Conservation (phyloP, 2,797 vertebrate genomes). For the Psittacula echo region DNA sequence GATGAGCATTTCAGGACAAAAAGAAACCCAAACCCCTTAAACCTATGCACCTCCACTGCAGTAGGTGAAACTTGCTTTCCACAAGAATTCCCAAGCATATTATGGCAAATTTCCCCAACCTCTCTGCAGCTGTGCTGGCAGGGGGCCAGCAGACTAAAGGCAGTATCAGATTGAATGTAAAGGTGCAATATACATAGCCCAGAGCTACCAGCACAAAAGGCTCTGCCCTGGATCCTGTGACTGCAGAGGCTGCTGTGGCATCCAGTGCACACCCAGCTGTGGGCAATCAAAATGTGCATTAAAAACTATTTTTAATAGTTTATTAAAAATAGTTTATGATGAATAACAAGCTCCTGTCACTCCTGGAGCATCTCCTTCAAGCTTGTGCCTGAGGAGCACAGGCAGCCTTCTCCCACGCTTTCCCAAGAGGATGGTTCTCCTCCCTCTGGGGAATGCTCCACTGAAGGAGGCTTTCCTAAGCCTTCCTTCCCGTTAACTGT, state of each 20-base stretch:
- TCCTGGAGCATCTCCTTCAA: not conserved
- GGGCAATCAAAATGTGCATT: not conserved
- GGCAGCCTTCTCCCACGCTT: not conserved
- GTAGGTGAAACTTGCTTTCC: constrained; percentile 52
- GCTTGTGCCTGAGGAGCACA: not conserved
- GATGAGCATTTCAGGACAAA: constrained; percentile 20
- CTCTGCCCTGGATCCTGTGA: not conserved
- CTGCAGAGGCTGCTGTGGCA: fast-evolving
- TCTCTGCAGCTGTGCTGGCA: constrained; percentile 62
- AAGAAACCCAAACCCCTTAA: not conserved
- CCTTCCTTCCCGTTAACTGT: fast-evolving
- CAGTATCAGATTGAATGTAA: constrained; percentile 53
- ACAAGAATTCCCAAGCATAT: constrained; percentile 57
- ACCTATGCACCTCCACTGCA: not conserved
- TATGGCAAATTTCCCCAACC: constrained; percentile 44
- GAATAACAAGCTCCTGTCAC: not conserved
- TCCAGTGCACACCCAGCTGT: not conserved
- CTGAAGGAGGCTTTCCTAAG: not conserved
- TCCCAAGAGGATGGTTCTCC: not conserved
- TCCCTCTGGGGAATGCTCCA: not conserved
- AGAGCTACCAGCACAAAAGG: constrained; percentile 51
- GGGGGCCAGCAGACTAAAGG: constrained; percentile 41
- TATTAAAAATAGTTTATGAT: not conserved
- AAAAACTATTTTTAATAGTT: not conserved
- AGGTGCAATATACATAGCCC: constrained; percentile 66